Evolutionary conservation across 1,140 invertebrate genomes (phyloP).

Genomic region (Helicoverpa armigera): DNA sequence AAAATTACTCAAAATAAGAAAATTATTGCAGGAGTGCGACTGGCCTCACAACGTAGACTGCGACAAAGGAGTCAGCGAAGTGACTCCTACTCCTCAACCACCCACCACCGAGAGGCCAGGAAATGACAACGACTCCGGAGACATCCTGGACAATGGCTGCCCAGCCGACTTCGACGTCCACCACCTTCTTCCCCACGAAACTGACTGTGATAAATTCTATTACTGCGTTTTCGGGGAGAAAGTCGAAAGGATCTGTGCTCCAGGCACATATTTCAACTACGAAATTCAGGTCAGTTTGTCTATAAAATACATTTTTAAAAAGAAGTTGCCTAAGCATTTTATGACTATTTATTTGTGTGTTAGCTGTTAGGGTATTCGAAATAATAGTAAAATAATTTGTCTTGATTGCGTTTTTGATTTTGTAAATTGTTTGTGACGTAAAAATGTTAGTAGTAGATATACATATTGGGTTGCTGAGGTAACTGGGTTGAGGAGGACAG

Average conservation of each 20-base stretch:
- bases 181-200: conserved; percentile 64
- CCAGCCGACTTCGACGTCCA: conserved; percentile 61
- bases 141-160: conserved; percentile 56
- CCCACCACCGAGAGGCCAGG: background rate
- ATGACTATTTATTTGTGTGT: background rate
- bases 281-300: conserved; percentile 6
- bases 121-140: background rate
- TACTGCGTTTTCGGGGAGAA: conserved; percentile 63
- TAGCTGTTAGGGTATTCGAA: background rate
- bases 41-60: background rate
- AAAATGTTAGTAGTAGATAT: too few relatives aligned
- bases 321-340: background rate
- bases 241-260: conserved; percentile 55
- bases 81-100: background rate
- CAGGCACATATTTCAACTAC: conserved; percentile 19
- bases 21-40: background rate
- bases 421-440: too few relatives aligned
- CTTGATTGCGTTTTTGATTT: too few relatives aligned
- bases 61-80: background rate
- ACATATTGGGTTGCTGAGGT: too few relatives aligned
- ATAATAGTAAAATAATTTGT: too few relatives aligned
- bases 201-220: conserved; percentile 66
- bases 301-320: too few relatives aligned
- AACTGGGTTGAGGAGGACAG: too few relatives aligned
- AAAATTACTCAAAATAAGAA: too few relatives aligned